phyloP scores from a whole-genome alignment of 2,888 invertebrate genomes.

The Aphrophora alni region DNA sequence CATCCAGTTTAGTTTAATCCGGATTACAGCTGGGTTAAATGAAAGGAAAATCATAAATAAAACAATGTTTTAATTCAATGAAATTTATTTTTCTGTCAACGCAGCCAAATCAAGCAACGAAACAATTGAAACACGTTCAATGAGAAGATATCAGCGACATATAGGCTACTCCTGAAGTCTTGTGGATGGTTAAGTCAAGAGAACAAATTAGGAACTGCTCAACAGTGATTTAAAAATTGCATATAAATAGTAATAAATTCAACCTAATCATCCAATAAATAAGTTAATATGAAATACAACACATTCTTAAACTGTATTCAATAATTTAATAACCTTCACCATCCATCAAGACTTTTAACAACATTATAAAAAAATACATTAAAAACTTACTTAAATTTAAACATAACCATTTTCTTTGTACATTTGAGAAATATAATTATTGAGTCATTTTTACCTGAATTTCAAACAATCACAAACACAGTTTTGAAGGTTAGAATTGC shows the following conservation, averaged over 20 bases:
- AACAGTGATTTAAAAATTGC: not conserved
- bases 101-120: slow-evolving; percentile 48
- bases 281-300: not conserved
- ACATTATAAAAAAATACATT: slow-evolving; percentile 39
- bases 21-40: no score
- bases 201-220: not conserved
- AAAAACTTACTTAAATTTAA: slow-evolving; percentile 34
- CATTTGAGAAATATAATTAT: slow-evolving; percentile 33
- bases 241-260: not conserved
- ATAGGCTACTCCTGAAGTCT: slow-evolving; percentile 34
- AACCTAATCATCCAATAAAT: not conserved
- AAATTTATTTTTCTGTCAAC: slow-evolving; percentile 44
- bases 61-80: slow-evolving; percentile 24
- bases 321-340: slow-evolving; percentile 26
- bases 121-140: slow-evolving; percentile 46
- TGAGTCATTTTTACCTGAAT: slow-evolving; percentile 17
- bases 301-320: not conserved
- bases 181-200: not conserved
- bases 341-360: slow-evolving; percentile 30
- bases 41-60: no score
- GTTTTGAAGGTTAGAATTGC: slow-evolving; percentile 4
- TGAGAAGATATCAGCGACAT: slow-evolving; percentile 48
- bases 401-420: slow-evolving; percentile 35
- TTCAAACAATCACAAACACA: not conserved
- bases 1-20: no score